phyloP scores from a whole-genome alignment of 2,113 vertebrate species.

The Mola mola region DNA sequence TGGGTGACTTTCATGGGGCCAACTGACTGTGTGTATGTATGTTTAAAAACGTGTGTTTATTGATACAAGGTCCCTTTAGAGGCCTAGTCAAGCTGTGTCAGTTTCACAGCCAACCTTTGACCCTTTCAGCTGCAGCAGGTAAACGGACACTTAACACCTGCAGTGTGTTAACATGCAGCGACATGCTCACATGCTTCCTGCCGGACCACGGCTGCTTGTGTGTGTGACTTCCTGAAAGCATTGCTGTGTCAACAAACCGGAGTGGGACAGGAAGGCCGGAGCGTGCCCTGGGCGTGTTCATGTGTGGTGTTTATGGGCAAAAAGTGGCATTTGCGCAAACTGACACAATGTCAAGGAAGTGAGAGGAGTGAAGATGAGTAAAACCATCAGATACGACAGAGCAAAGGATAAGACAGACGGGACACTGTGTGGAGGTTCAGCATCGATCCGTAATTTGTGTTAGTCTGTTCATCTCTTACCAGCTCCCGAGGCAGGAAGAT shows the following conservation, averaged over 20 bases:
- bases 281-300: conserved; percentile 22
- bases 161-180: conserved; percentile 9
- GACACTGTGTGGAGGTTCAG: neutral
- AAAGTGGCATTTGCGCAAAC: neutral
- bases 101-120: conserved; percentile 38
- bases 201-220: conserved; percentile 8
- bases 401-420: neutral
- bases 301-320: conserved; percentile 22
- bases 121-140: conserved; percentile 38
- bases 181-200: conserved; percentile 50
- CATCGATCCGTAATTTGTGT: conserved; percentile 7
- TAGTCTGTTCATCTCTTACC: conserved; percentile 75
- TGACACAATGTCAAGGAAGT: conserved; percentile 25
- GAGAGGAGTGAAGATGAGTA: neutral
- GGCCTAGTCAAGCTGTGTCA: neutral
- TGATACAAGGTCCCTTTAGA: conserved; percentile 24
- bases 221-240: conserved; percentile 59
- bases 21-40: conserved; percentile 29
- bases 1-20: conserved; percentile 25
- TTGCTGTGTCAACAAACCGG: conserved; percentile 73
- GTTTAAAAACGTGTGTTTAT: conserved; percentile 46
- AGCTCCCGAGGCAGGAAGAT: conserved; percentile 91
- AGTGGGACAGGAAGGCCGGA: conserved; percentile 55
- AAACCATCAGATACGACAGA: neutral
- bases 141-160: conserved; percentile 41